Conservation (phyloP, 92 coral and sea anemone species). For the Parazoanthus atlanticus region DNA sequence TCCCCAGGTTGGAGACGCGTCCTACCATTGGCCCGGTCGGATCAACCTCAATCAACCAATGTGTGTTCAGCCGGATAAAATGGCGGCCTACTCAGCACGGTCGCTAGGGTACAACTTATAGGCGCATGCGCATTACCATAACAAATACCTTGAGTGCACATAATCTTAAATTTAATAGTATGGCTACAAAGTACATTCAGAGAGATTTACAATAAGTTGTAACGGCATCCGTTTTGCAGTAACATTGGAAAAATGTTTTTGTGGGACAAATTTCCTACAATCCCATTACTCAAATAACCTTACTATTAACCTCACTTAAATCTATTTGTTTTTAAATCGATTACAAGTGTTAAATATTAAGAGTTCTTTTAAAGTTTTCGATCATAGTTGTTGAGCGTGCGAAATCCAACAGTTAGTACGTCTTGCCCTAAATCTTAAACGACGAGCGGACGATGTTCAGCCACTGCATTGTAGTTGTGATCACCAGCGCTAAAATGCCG, state of each 20-base stretch:
- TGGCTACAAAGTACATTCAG: slow-evolving; percentile 11
- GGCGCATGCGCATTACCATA: neutral
- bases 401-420: neutral
- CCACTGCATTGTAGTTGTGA: too few species aligned
- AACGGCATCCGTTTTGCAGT: slow-evolving; percentile 37
- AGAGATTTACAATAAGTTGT: neutral
- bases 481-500: neutral
- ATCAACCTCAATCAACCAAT: slow-evolving; percentile 43
- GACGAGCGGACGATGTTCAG: neutral
- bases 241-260: slow-evolving; percentile 30
- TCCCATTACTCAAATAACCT: neutral
- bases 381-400: neutral
- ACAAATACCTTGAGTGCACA: slow-evolving; percentile 6
- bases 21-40: slow-evolving; percentile 39
- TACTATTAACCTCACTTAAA: neutral
- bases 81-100: slow-evolving; percentile 41
- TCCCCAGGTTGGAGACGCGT: slow-evolving; percentile 33
- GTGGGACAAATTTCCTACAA: neutral
- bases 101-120: slow-evolving; percentile 42
- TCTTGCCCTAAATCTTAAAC: neutral
- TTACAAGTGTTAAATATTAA: neutral
- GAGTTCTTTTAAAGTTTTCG: too few species aligned
- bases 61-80: slow-evolving; percentile 43
- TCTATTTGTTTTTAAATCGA: neutral
- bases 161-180: slow-evolving; percentile 1